Conservation (phyloP, 2,113 vertebrate species). For the Chaetura pelagica region DNA sequence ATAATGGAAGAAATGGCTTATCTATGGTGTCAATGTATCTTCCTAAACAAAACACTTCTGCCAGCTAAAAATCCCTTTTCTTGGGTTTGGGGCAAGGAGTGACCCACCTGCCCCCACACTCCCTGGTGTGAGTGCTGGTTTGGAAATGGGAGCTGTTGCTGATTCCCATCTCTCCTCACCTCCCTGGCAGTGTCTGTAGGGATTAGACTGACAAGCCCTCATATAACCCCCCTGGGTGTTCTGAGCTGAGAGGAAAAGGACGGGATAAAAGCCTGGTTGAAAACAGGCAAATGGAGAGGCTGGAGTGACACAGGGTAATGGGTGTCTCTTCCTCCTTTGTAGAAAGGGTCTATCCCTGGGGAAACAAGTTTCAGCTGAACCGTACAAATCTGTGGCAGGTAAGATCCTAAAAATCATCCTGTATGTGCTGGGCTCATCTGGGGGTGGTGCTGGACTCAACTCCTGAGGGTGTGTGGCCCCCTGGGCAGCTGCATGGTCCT, state of each 20-base stretch:
- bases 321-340: neutral
- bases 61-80: neutral
- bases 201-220: neutral
- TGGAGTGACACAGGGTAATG: neutral
- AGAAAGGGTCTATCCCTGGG: conserved; percentile 94
- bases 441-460: neutral
- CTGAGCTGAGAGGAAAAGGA: neutral
- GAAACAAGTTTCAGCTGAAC: conserved; percentile 90
- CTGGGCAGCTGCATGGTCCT: neutral
- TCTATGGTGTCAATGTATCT: neutral
- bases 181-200: neutral
- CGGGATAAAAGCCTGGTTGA: neutral
- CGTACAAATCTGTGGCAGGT: conserved; percentile 97
- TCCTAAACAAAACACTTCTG: neutral
- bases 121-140: fast-evolving
- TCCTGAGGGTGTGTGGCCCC: neutral
- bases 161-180: neutral
- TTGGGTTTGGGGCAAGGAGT: neutral
- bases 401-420: conserved; percentile 24
- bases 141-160: neutral
- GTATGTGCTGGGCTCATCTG: fast-evolving
- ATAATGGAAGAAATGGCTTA: neutral
- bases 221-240: fast-evolving
- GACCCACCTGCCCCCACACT: fast-evolving
- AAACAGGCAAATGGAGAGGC: neutral